Percentiles rank a stretch among this genome's conserved stretches.
phyloP scores from a whole-genome alignment of 2,888 invertebrate genomes.

The Eilema sororculum region DNA sequence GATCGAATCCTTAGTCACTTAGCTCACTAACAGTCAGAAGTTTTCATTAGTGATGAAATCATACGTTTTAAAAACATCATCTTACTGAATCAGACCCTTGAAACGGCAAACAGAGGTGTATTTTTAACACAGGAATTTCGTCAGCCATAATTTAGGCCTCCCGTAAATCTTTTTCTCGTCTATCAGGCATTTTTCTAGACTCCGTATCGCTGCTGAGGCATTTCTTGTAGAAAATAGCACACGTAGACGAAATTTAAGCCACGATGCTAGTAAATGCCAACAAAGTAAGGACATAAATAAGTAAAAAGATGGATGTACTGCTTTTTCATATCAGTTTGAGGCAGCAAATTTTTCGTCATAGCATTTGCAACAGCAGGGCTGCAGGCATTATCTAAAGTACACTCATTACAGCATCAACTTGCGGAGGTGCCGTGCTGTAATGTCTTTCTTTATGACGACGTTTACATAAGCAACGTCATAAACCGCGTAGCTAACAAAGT shows the following conservation, averaged over 20 bases:
- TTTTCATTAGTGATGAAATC: neutral
- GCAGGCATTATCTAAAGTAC: slow-evolving; percentile 1
- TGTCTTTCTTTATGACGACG: neutral
- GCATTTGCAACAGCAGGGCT: neutral
- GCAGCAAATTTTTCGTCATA: neutral
- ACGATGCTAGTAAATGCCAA: neutral
- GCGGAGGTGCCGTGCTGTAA: neutral
- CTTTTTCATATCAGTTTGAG: neutral
- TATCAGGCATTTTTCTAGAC: neutral
- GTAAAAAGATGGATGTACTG: neutral
- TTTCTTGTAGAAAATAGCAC: neutral
- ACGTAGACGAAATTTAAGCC: neutral
- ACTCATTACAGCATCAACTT: slow-evolving; percentile 1
- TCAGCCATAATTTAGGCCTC: neutral
- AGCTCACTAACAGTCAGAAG: no score
- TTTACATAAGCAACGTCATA: neutral
- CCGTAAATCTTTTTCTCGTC: neutral
- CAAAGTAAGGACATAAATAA: neutral
- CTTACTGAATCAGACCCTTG: neutral
- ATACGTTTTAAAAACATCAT: neutral
- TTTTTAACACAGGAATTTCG: neutral
- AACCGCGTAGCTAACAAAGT: neutral
- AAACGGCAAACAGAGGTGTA: neutral
- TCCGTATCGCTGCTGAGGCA: neutral
- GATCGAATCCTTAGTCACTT: no score